Percentiles rank a stretch among this genome's conserved stretches.
phyloP scores from a whole-genome alignment of 2,113 vertebrate genomes.

The Athene cunicularia region DNA sequence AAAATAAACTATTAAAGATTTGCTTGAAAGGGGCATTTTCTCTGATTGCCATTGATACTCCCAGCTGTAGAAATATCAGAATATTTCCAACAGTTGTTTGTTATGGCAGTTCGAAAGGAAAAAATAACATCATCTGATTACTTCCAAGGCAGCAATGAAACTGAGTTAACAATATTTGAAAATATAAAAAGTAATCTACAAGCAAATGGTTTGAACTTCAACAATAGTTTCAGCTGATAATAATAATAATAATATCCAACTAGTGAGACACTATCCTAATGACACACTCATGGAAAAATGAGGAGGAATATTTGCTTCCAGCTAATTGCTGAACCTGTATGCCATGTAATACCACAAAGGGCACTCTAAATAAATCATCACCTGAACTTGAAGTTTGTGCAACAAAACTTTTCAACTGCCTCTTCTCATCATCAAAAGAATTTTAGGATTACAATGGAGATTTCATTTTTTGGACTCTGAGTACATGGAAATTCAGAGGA shows the following conservation, averaged over 20 bases:
- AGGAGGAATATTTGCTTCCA: slow-evolving; percentile 27
- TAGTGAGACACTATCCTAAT: neutral
- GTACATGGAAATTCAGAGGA: neutral
- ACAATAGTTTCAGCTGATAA: neutral
- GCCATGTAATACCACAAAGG: neutral
- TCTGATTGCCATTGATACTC: neutral
- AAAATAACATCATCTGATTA: neutral
- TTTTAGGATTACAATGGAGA: neutral
- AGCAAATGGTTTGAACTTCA: neutral
- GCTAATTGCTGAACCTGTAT: neutral
- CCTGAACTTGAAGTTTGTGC: slow-evolving; percentile 1
- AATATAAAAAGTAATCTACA: neutral
- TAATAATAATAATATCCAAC: neutral
- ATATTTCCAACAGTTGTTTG: neutral
- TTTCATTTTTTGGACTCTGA: neutral
- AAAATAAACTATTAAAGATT: neutral
- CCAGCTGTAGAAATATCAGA: neutral
- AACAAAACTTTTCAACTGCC: slow-evolving; percentile 14
- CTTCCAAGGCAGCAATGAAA: neutral
- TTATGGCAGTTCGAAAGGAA: neutral
- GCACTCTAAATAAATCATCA: neutral
- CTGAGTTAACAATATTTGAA: neutral
- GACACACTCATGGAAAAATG: neutral
- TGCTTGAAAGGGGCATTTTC: neutral
- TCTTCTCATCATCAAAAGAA: slow-evolving; percentile 12